phyloP scores from a whole-genome alignment of 1,140 invertebrate species.

The Asobara japonica region DNA sequence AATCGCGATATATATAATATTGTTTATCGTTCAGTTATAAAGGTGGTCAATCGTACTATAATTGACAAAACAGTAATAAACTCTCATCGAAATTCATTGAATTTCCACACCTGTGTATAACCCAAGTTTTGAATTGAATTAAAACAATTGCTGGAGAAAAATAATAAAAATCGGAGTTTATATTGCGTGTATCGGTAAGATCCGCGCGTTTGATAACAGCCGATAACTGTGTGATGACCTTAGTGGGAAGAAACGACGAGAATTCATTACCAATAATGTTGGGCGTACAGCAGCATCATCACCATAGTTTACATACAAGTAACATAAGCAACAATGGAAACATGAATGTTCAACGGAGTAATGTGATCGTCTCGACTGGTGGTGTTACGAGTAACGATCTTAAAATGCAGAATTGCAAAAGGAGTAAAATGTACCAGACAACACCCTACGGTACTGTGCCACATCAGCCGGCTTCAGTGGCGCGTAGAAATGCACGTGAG shows the following conservation, averaged over 20 bases:
- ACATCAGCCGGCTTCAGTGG: conserved; percentile 83
- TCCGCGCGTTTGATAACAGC: conserved; percentile 13
- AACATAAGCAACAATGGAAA: conserved; percentile 13
- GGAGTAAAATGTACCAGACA: conserved; percentile 57
- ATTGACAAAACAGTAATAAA: not conserved
- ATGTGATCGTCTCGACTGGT: conserved; percentile 58
- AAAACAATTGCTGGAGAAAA: not conserved
- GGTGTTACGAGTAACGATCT: conserved; percentile 37
- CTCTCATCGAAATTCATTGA: not conserved
- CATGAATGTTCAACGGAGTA: conserved; percentile 51
- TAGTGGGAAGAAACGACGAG: conserved; percentile 54
- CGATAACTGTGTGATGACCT: conserved; percentile 58
- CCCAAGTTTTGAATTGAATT: not conserved
- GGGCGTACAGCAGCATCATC: conserved; percentile 58
- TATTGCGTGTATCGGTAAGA: conserved; percentile 19
- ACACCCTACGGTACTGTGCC: conserved; percentile 63
- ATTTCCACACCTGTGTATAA: not conserved
- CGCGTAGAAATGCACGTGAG: conserved; percentile 90
- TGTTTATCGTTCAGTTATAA: not conserved
- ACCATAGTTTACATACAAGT: conserved; percentile 45
- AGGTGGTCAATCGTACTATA: not conserved
- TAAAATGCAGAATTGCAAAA: conserved; percentile 49
- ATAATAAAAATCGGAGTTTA: no score
- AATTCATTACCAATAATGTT: conserved; percentile 57
- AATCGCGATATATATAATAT: not conserved